Base-by-base conservation (phyloP, 1,140 invertebrate species). In the Heliconius hermathena region DNA sequence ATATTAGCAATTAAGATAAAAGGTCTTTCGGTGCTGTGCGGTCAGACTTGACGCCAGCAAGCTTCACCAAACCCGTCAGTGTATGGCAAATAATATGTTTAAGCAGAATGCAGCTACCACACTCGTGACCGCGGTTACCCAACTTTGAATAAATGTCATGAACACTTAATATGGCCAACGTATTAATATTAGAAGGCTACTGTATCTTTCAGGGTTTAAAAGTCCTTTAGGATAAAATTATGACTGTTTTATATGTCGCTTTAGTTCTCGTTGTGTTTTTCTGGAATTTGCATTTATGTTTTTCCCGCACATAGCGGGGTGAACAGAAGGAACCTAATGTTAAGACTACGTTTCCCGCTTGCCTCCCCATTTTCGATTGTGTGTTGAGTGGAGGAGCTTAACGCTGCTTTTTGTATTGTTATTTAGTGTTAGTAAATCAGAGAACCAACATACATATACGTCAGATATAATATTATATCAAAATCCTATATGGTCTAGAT, bases 61-160 rank as follows among this genome's bases (percentile, higher is more conserved):
- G 76, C 16, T 72, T 71, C 38, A 78, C 41, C 76, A 57, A 71
- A 36, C 60, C 18, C 66, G 76, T 81, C 80, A 77, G 73, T 54
- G 49, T 26, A 33, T 22, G 26, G 22, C 46, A 8, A n/a, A 38
- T 75, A 81, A 81, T 54, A 29, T 60, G 76, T 16, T 49, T n/a
- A 38, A 78, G 73, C 60, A 70, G 33, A 71, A 71, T 57, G 20
- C 52, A 57, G 80, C 80, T 81, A 81, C 80, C 66, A 74, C 71
- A 77, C 11, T 81, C 80, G 76, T 78, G 80, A 81, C 46, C 36
- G 22, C 36, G 60, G 49, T 80, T 80, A 71, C 60, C 70, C 66
- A 80, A 80, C 78, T 20, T 20, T 46, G 36, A 22, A 33, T 49
- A 49, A 76, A 70, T 70, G 60, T 70, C 74, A n/a, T 46, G 38